Conservation (phyloP, 2,797 vertebrate species). For the Apodemus agrarius region DNA sequence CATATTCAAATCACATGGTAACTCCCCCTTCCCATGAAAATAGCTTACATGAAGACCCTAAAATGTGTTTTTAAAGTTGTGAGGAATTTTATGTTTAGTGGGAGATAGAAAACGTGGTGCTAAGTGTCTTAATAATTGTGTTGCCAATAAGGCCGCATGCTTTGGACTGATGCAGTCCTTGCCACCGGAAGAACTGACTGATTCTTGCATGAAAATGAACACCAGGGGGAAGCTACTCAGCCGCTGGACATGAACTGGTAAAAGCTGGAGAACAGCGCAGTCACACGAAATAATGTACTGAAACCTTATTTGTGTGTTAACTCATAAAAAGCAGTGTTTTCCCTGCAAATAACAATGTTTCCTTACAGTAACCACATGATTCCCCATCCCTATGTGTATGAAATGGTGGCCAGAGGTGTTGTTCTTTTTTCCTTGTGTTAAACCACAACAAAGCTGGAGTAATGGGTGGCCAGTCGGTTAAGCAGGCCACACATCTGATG, state of each 20-base stretch:
- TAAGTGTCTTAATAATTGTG: neutral
- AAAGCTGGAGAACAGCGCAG: neutral
- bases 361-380: neutral
- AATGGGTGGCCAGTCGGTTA: neutral
- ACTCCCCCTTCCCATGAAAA: neutral
- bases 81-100: neutral
- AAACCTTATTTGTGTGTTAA: neutral
- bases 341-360: neutral
- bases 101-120: neutral
- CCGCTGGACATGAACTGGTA: neutral
- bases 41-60: neutral
- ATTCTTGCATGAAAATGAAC: neutral
- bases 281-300: no score
- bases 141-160: neutral
- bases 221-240: neutral
- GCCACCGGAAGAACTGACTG: neutral
- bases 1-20: slow-evolving; percentile 32
- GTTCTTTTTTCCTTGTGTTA: neutral
- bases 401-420: neutral
- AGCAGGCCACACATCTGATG: neutral
- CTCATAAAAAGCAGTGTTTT: neutral
- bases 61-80: neutral
- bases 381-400: neutral
- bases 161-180: neutral
- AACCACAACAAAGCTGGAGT: neutral